A percentile compares a stretch with the other conserved stretches of the same genome.
Evolutionary conservation across 2,113 vertebrate species (phyloP).

Genomic region (Pristiophorus japonicus): DNA sequence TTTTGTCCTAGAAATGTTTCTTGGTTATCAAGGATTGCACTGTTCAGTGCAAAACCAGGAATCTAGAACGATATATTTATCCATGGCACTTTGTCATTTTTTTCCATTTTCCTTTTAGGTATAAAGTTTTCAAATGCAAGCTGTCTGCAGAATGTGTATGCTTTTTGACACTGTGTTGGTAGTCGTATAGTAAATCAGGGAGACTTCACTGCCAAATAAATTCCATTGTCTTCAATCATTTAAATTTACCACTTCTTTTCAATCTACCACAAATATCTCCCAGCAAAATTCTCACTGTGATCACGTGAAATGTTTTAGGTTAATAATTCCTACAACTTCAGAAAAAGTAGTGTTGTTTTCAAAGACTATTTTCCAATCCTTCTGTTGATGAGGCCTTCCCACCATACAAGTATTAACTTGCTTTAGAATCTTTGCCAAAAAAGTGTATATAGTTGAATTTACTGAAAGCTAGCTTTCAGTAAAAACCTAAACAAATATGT

Average conservation of each 20-base stretch:
- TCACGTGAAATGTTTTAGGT: not conserved
- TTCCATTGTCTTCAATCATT: not conserved
- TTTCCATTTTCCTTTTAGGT: not conserved
- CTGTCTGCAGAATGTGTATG: not conserved
- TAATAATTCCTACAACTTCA: not conserved
- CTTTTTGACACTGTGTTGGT: not conserved
- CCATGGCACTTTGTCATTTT: not conserved
- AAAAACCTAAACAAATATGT: not conserved
- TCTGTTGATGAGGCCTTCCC: not conserved
- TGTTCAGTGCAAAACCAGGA: not conserved
- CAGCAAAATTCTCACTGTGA: not conserved
- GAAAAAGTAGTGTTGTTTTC: not conserved
- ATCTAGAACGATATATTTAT: no score
- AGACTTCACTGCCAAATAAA: not conserved
- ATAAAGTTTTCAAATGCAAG: not conserved
- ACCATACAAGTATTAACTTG: not conserved
- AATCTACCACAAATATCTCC: not conserved
- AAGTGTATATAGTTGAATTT: not conserved
- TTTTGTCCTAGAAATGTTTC: not conserved
- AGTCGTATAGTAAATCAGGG: not conserved
- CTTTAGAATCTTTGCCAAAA: not conserved
- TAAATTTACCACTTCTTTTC: not conserved
- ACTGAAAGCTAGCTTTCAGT: not conserved
- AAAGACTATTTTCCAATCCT: not conserved
- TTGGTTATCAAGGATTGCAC: not conserved